Base-by-base conservation (phyloP, 2,113 vertebrate genomes). In the Agapornis roseicollis region DNA sequence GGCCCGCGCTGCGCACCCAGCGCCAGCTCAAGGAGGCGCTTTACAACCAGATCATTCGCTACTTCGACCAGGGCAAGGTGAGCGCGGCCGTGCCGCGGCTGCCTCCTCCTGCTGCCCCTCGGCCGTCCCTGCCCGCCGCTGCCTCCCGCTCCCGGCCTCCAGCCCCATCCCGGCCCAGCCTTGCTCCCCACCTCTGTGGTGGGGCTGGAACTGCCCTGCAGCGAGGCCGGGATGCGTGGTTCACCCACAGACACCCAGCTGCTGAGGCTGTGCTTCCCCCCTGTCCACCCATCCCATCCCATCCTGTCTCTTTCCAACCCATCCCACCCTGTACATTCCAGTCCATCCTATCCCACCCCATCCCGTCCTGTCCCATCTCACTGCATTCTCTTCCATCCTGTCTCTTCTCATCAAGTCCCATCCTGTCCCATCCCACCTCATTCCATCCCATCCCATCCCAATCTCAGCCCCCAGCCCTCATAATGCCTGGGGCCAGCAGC, bases 21-120 rank as follows among this genome's bases (percentile, higher is more conserved):
- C 94, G 97, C 74, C 96, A 96, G 93, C 94, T 97, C 52, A 97
- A 97, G 52, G 97, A 97, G 88, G 90, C 77, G 44, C 92, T 97
- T 31, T 97, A 97, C 94, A 92, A 95, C 77, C 94, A 97, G 89
- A 97, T 96, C 87, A 95, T 97, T 0, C 24, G 85, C 10, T 97
- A 96, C 80, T 97, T 97, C 0, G 97, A 97, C 80, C 86, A 96
- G 89, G 97, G 97, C 93, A 97, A 97, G 94, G 97, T 97, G 41
- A 90, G 85, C 0, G 0, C 2, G 15, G 69, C n/a, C 31, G 31
- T 6, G 31, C 55, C 19, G 31, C 12, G 12, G 55, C 19, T 22
- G 55, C 55, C 31, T 31, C 31, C 18, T 56, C 12, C 33, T 14
- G 53, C 53, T 56, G 53, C 53, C 53, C 29, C 11, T 8, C 53